Conservation (phyloP, 1,140 invertebrate genomes). For the Zaprionus inermis region DNA sequence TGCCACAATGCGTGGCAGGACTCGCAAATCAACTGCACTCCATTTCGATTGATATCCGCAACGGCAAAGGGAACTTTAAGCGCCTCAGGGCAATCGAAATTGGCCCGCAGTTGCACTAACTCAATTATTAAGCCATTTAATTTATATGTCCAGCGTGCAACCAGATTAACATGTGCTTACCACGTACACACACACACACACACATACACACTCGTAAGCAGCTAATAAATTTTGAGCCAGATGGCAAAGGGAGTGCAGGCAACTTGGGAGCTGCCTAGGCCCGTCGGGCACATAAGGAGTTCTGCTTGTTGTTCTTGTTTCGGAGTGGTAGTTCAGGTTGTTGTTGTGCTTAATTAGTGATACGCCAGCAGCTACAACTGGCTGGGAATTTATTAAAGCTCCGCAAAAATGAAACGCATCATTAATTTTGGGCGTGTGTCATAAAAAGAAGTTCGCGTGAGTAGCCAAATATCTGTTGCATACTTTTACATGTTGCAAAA, state of each 20-base stretch:
- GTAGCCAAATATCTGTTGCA: not conserved
- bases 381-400: constrained; percentile 40
- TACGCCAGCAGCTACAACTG: constrained; percentile 30
- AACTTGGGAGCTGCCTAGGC: constrained; percentile 16
- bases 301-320: constrained; percentile 33
- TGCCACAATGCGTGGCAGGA: constrained; percentile 51
- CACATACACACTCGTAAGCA: constrained; percentile 39
- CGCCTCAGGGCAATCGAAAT: constrained; percentile 37
- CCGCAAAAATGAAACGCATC: constrained; percentile 45
- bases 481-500: not conserved
- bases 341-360: constrained; percentile 59
- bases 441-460: not conserved
- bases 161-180: constrained; percentile 65
- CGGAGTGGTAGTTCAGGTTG: not conserved
- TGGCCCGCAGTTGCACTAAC: constrained; percentile 49
- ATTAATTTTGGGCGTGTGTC: constrained; percentile 43
- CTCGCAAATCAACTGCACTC: constrained; percentile 56
- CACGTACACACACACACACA: constrained; percentile 15
- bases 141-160: constrained; percentile 38
- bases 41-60: constrained; percentile 57
- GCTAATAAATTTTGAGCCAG: constrained; percentile 69
- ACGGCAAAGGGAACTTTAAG: constrained; percentile 52
- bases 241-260: constrained; percentile 9
- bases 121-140: constrained; percentile 77
- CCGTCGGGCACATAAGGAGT: constrained; percentile 27